A percentile compares a stretch with the other conserved stretches of the same genome.
Conservation (phyloP, 2,888 invertebrate genomes). For the Labia minor region DNA sequence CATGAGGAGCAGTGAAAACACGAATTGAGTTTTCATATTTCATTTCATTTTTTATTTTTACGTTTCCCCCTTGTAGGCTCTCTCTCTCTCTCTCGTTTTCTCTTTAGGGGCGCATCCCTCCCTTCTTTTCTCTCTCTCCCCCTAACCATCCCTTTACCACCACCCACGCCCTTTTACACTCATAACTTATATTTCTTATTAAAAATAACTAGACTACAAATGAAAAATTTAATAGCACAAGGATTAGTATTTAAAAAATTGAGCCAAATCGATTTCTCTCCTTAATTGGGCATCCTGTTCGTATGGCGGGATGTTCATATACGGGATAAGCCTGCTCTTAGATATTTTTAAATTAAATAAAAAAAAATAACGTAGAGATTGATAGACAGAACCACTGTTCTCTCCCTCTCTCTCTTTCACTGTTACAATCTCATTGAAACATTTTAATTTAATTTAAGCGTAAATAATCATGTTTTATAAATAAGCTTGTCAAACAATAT, state of each 20-base stretch:
- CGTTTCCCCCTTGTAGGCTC: not conserved
- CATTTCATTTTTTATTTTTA: constrained; percentile 13
- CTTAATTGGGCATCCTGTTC: not conserved
- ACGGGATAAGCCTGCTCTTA: not conserved
- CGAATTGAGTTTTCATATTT: constrained; percentile 13
- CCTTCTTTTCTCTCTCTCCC: not conserved
- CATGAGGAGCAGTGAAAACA: constrained; percentile 13
- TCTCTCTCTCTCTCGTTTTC: not conserved
- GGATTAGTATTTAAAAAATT: constrained; percentile 5
- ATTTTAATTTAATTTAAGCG: constrained; percentile 5
- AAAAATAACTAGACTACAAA: constrained; percentile 13
- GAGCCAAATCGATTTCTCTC: not conserved
- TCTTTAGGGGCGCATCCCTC: not conserved
- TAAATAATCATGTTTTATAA: constrained; percentile 4
- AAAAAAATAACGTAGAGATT: not conserved
- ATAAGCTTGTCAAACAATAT: constrained; percentile 1
- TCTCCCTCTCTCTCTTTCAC: too few relatives aligned
- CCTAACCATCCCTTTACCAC: too few relatives aligned
- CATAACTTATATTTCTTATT: constrained; percentile 13
- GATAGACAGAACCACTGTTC: constrained; percentile 1
- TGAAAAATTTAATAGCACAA: constrained; percentile 1
- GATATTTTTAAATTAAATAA: not conserved
- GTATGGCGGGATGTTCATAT: too few relatives aligned
- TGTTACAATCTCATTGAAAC: not conserved
- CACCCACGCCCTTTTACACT: not conserved